Conservation (phyloP, 1,140 invertebrate genomes). For the Drosophila parvula region DNA sequence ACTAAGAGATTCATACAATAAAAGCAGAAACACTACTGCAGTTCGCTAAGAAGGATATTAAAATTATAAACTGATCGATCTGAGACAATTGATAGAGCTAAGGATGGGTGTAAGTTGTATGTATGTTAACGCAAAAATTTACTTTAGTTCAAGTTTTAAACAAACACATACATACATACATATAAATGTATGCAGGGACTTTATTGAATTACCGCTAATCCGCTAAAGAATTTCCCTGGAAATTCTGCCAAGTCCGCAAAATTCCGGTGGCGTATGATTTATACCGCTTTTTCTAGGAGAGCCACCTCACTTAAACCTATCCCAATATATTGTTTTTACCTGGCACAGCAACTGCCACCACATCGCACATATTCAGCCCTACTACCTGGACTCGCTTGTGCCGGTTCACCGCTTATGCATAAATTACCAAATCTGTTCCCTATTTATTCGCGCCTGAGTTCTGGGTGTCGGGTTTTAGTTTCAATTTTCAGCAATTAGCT, state of each 20-base stretch:
- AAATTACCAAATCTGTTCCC: conserved; percentile 45
- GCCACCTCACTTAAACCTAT: conserved; percentile 17
- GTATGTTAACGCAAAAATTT: not conserved
- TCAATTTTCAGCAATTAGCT: conserved; percentile 66
- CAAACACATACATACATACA: too few species aligned
- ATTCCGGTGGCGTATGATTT: conserved; percentile 55
- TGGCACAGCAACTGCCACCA: conserved; percentile 50
- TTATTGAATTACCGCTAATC: conserved; percentile 16
- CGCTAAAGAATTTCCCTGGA: conserved; percentile 22
- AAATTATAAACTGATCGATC: not conserved
- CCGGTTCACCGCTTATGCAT: conserved; percentile 45
- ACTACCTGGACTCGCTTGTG: conserved; percentile 15
- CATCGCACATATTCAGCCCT: not conserved
- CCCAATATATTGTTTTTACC: conserved; percentile 43
- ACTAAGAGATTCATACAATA: conserved; percentile 18
- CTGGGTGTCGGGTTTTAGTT: conserved; percentile 30
- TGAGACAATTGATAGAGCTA: not conserved
- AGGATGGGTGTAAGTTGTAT: not conserved
- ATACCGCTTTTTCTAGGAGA: conserved; percentile 29
- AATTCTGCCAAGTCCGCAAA: conserved; percentile 20
- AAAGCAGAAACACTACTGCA: not conserved
- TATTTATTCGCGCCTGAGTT: conserved; percentile 26
- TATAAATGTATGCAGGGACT: not conserved
- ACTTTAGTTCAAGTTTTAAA: not conserved
- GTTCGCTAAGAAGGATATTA: not conserved